phyloP scores from a whole-genome alignment of 2,113 vertebrate genomes.

The Ceuthmochares aereus region DNA sequence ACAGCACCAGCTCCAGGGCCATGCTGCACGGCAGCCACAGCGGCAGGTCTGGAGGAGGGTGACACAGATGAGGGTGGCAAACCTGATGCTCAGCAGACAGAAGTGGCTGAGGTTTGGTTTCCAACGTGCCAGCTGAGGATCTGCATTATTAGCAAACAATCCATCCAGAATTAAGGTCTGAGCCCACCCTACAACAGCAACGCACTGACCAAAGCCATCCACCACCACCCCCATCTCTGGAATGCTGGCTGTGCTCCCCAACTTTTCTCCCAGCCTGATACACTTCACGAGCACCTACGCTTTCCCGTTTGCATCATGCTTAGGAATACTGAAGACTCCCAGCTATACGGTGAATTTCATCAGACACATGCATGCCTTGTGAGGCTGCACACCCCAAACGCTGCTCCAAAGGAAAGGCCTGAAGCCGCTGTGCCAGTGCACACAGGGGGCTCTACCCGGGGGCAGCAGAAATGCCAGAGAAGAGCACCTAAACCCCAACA shows the following conservation, averaged over 20 bases:
- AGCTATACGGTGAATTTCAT: background rate
- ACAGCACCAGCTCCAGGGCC: background rate
- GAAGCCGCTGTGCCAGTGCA: no score
- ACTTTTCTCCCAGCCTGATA: background rate
- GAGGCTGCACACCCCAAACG: background rate
- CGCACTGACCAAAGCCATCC: accelerated
- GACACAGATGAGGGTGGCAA: background rate
- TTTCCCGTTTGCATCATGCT: background rate
- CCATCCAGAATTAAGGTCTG: background rate
- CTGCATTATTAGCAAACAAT: background rate
- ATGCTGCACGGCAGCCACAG: background rate
- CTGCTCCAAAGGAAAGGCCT: no score
- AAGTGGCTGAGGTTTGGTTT: background rate
- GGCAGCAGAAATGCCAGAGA: background rate
- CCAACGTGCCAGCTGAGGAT: background rate
- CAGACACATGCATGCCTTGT: background rate
- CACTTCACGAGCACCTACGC: background rate
- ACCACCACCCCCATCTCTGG: background rate
- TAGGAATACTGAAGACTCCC: background rate
- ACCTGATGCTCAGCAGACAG: background rate
- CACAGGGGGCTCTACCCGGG: background rate
- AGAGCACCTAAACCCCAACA: background rate
- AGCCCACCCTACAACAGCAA: background rate
- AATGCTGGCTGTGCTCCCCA: accelerated
- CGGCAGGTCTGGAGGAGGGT: background rate